Conservation (phyloP, 2,888 invertebrate species). For the Buathra laborator region DNA sequence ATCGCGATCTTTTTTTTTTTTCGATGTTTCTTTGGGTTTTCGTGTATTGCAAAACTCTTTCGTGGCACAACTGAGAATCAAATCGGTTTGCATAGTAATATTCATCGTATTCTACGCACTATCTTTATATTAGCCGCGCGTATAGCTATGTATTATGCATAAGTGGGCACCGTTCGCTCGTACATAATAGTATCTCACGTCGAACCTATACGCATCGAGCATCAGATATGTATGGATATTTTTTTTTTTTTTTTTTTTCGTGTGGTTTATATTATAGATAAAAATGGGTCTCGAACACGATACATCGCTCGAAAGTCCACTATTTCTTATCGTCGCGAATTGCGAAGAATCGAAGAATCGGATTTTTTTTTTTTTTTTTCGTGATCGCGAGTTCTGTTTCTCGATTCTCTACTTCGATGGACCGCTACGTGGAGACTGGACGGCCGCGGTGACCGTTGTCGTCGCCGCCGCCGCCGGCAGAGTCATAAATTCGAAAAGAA, state of each 20-base stretch:
- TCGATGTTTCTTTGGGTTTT: neutral
- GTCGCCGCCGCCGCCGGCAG: slow-evolving; percentile 61
- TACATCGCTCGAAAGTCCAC: neutral
- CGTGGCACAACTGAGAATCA: neutral
- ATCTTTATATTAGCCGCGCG: slow-evolving; percentile 1
- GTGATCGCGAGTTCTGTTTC: neutral
- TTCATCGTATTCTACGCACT: slow-evolving; percentile 23
- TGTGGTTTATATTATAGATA: neutral
- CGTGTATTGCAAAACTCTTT: slow-evolving; percentile 2
- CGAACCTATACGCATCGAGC: neutral
- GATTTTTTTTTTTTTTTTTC: neutral
- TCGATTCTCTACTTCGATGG: slow-evolving; percentile 17
- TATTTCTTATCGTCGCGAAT: slow-evolving; percentile 9
- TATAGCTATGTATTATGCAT: slow-evolving; percentile 36
- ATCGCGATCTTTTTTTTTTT: neutral
- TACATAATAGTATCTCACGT: neutral
- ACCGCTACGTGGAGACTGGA: neutral
- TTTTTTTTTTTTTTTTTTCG: slow-evolving; percentile 1
- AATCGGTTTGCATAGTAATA: slow-evolving; percentile 35
- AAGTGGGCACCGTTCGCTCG: slow-evolving; percentile 4
- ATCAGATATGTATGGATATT: neutral
- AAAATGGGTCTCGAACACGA: neutral
- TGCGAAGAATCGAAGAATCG: slow-evolving; percentile 1
- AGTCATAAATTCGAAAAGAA: slow-evolving; percentile 78
- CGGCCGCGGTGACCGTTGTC: slow-evolving; percentile 8